Evolutionary conservation across 2,888 invertebrate species (phyloP), one percentile per base, ranked within the genome.

Genomic region (Drosophila neotestacea): DNA sequence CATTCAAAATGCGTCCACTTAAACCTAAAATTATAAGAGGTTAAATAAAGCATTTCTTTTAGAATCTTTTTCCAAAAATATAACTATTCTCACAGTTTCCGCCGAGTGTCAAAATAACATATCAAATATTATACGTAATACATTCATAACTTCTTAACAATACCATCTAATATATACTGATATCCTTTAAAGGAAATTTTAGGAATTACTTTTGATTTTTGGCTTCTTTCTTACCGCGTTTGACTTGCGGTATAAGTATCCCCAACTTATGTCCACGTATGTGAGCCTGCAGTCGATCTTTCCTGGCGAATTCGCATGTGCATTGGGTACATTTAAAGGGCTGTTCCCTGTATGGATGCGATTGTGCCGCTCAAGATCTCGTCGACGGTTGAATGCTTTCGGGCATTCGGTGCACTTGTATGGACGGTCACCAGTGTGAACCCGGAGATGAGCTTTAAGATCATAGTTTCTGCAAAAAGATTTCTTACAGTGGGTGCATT

Each of bases 251-350:
- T 0, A 38, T 4, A 28, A 4, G 9, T 2, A 7, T 27, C 5
- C 22, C 39, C 2, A n/a, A 0, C n/a, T 41, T 7, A 30, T 71
- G 70, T 1, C n/a, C 10, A 6, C 34, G 41, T 1, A 30, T 1
- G 11, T 73, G 73, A 0, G 6, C 1, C 44, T 50, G 36, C 0
- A 71, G 46, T 3, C 22, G 50, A 28, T 73, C 67, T 6, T 41
- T 73, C 4, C 73, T 30, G 16, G 27, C 1, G 7, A 73, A 73
- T 7, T 22, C 7, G 4, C 7, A 2, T 0, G 9, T 1, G 30
- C 73, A 73, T 0, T 46, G 13, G 2, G 38, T 22, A 16, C 73
- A 73, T 16, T 67, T 62, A 1, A 55, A 71, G 6, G 73, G 62
- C 4, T 27, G 13, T 4, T 58, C 52, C 67, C 67, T 0, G 66